Percentiles rank a stretch among this genome's conserved stretches.
These are phyloP conservation scores for Neosilurus hyrtlii DNA, from an alignment of 2,797 vertebrate species.

Conservation along the genomic window DNA sequence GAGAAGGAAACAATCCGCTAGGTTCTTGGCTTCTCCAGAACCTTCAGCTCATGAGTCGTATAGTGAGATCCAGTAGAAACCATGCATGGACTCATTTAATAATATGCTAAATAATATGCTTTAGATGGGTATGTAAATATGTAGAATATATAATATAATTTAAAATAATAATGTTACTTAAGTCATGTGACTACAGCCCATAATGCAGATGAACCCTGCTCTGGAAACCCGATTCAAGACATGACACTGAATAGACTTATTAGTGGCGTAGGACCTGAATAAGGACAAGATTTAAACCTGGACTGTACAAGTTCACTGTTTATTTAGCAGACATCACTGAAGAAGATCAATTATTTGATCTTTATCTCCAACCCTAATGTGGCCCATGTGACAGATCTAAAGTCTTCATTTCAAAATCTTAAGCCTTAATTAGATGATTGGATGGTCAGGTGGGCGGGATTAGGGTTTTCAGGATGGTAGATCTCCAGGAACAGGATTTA, in stretches of 20 bases:
- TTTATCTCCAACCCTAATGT: too few species aligned
- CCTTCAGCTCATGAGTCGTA: constrained; percentile 3
- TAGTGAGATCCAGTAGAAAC: constrained; percentile 15
- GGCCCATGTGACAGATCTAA: too few species aligned
- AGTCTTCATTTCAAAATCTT: too few species aligned
- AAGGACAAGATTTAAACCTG: neutral
- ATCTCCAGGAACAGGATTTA: too few species aligned
- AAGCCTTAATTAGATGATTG: too few species aligned
- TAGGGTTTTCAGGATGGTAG: too few species aligned
- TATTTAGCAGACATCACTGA: neutral
- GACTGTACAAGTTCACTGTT: neutral
- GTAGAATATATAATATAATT: too few species aligned
- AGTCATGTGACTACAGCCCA: neutral
- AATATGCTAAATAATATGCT: neutral
- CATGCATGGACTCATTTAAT: neutral
- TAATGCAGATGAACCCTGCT: neutral
- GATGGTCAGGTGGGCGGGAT: too few species aligned
- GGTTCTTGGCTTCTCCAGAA: constrained; percentile 1
- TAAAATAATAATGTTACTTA: neutral
- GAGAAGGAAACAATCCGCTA: constrained; percentile 13
- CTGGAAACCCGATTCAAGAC: neutral
- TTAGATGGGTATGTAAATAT: neutral
- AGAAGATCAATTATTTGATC: neutral
- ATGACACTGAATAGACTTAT: neutral
- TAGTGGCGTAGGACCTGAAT: neutral